phyloP scores from a whole-genome alignment of 92 coral and sea anemone genomes.

The Isaurus tuberculatus region DNA sequence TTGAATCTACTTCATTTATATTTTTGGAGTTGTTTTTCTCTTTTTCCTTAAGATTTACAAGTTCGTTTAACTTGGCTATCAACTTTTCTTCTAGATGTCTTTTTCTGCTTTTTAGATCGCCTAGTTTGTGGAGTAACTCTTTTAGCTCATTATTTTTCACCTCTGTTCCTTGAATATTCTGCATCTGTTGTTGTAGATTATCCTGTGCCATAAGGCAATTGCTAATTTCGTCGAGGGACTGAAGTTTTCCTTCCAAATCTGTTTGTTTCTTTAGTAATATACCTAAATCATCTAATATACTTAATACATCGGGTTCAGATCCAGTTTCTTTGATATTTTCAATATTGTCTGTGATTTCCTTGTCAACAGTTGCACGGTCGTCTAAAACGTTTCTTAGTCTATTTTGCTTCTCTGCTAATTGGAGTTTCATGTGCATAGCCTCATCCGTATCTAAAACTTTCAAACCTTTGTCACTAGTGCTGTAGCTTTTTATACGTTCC shows the following conservation, averaged over 20 bases:
- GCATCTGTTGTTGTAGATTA: background rate
- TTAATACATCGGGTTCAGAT: background rate
- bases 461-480: background rate
- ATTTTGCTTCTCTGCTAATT: background rate
- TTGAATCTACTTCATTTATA: conserved; percentile 33
- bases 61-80: background rate
- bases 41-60: conserved; percentile 22
- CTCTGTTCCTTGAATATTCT: background rate
- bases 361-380: background rate
- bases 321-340: background rate
- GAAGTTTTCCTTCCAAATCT: conserved; percentile 20
- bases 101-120: conserved; percentile 16
- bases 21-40: conserved; percentile 38
- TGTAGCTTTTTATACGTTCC: conserved; percentile 12
- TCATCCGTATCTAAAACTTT: background rate
- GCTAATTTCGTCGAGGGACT: conserved; percentile 32
- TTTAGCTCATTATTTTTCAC: background rate
- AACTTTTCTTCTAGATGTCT: background rate
- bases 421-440: background rate
- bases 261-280: conserved; percentile 29
- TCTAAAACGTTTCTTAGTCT: background rate
- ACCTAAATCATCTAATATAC: conserved; percentile 10
- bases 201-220: conserved; percentile 21
- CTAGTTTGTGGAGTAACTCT: background rate
- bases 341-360: background rate